These are phyloP conservation scores for Brachyopa scutellaris DNA, from an alignment of 2,888 invertebrate genomes.

Conservation along the genomic window DNA sequence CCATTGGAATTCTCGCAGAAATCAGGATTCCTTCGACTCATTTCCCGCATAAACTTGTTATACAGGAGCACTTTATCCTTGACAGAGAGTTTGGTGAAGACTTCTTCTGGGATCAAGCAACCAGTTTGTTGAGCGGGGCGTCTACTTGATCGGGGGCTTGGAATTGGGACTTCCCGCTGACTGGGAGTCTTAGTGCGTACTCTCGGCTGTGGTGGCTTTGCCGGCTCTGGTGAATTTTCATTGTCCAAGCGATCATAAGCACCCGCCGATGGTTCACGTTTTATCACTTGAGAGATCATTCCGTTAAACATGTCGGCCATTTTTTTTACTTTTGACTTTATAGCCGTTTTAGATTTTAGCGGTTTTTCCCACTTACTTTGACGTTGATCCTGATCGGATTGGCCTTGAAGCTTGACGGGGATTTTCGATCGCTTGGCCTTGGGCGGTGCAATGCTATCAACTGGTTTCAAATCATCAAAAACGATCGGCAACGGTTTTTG, in stretches of 20 bases:
- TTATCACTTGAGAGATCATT: constrained; percentile 76
- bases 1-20: constrained; percentile 75
- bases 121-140: constrained; percentile 45
- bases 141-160: constrained; percentile 7
- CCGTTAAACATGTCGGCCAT: constrained; percentile 78
- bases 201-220: constrained; percentile 18
- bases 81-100: constrained; percentile 78
- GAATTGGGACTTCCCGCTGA: background rate
- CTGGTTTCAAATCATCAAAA: constrained; percentile 1
- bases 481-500: constrained; percentile 25
- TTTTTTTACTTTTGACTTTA: constrained; percentile 77
- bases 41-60: constrained; percentile 78
- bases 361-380: constrained; percentile 33
- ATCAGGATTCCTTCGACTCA: constrained; percentile 77
- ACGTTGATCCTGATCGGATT: background rate
- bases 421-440: background rate
- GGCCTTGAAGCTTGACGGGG: background rate
- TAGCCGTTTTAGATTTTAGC: background rate
- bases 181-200: background rate
- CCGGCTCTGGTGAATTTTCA: constrained; percentile 52
- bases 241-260: constrained; percentile 75
- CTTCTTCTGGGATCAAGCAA: constrained; percentile 78
- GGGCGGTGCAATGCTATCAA: background rate
- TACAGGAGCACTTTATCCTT: constrained; percentile 79
- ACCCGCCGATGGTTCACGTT: constrained; percentile 65